Conservation (phyloP, 2,113 vertebrate species). For the Hystrix brachyura region DNA sequence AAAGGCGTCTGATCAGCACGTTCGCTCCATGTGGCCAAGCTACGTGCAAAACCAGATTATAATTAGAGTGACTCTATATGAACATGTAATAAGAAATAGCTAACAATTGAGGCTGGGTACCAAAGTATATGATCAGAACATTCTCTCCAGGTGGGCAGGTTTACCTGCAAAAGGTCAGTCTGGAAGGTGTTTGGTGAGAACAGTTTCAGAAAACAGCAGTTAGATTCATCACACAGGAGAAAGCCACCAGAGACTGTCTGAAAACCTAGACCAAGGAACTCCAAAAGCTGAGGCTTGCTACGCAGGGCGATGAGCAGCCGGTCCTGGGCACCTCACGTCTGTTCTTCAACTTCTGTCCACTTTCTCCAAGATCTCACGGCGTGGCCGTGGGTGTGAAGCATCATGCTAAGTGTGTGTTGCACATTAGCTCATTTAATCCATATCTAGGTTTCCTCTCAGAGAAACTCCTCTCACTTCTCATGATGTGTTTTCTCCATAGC, state of each 20-base stretch:
- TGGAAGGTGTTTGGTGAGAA: slow-evolving; percentile 54
- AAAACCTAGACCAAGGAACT: neutral
- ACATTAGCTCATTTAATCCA: neutral
- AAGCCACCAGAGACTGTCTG: neutral
- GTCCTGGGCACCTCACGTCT: neutral
- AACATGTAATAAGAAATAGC: slow-evolving; percentile 37
- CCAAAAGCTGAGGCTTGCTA: neutral
- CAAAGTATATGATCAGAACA: slow-evolving; percentile 23
- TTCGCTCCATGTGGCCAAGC: slow-evolving; percentile 37
- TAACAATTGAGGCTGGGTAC: neutral
- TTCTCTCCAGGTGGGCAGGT: slow-evolving; percentile 28
- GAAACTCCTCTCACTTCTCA: neutral
- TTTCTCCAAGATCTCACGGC: neutral
- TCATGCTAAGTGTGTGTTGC: neutral
- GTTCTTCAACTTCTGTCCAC: neutral
- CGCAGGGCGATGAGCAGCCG: neutral
- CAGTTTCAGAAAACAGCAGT: slow-evolving; percentile 46
- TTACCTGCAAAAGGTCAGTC: slow-evolving; percentile 37
- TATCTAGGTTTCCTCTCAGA: neutral
- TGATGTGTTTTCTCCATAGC: neutral
- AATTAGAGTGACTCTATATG: slow-evolving; percentile 41
- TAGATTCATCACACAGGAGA: neutral
- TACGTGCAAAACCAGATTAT: slow-evolving; percentile 14
- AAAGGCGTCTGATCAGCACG: slow-evolving; percentile 44
- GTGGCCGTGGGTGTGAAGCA: neutral